These are phyloP conservation scores for Corythaixoides concolor DNA, from an alignment of 2,113 vertebrate genomes.

Conservation along the genomic window DNA sequence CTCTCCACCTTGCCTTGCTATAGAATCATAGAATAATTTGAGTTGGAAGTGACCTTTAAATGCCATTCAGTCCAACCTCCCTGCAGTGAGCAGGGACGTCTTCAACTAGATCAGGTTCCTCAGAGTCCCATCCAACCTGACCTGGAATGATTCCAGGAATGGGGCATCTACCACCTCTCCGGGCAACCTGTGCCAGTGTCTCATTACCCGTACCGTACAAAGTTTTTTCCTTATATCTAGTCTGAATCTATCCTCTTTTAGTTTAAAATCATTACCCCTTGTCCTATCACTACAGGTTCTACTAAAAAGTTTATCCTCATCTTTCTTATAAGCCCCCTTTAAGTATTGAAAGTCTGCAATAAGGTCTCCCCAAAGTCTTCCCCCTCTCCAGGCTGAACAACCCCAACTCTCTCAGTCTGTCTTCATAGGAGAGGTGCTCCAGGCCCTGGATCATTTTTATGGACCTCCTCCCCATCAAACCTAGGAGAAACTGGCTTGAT, in stretches of 20 bases:
- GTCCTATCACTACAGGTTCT: too few species aligned
- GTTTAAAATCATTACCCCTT: too few species aligned
- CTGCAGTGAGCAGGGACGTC: rapidly evolving
- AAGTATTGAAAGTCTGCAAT: too few species aligned
- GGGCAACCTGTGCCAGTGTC: too few species aligned
- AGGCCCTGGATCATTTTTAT: background rate
- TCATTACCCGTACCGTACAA: too few species aligned
- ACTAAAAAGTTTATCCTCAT: too few species aligned
- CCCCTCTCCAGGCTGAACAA: too few species aligned
- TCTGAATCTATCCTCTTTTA: too few species aligned
- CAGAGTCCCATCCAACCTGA: background rate
- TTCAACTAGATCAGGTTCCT: background rate
- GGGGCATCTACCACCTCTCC: too few species aligned
- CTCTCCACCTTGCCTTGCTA: background rate
- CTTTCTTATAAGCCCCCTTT: too few species aligned
- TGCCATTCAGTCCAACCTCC: background rate
- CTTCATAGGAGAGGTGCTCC: rapidly evolving
- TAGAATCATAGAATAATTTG: background rate
- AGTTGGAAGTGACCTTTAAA: background rate
- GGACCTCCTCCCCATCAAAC: background rate
- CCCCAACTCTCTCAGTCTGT: background rate
- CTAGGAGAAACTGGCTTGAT: background rate
- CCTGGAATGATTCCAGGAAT: background rate
- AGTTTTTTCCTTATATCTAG: too few species aligned
- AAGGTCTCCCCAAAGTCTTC: too few species aligned